These are phyloP conservation scores for Epsilonema sp. DNA, from an alignment of 2,888 invertebrate genomes.

Conservation along the genomic window DNA sequence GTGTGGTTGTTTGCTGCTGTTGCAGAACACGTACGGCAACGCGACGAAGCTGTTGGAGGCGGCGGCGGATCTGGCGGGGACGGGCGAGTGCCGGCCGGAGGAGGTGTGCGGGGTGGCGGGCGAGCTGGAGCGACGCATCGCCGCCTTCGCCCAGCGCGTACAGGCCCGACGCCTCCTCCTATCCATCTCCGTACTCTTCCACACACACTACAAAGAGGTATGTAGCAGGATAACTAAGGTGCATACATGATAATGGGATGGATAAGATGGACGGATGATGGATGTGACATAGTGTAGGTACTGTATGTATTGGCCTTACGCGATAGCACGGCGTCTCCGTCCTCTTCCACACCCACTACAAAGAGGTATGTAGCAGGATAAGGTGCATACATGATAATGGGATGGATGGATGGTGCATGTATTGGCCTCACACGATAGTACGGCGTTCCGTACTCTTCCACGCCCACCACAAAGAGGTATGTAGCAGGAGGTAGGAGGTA, in stretches of 20 bases:
- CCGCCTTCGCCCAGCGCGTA: constrained; percentile 75
- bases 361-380: too few relatives aligned
- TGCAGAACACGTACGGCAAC: constrained; percentile 88
- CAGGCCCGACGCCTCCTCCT: constrained; percentile 68
- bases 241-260: too few relatives aligned
- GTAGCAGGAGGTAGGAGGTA: too few relatives aligned
- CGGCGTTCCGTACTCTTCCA: constrained; percentile 84
- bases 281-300: too few relatives aligned
- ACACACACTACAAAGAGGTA: constrained; percentile 84
- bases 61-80: constrained; percentile 80
- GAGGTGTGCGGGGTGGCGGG: constrained; percentile 84
- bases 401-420: too few relatives aligned
- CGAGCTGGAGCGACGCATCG: constrained; percentile 76
- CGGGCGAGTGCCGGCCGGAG: constrained; percentile 86
- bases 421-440: too few relatives aligned
- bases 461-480: constrained; percentile 82
- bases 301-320: too few relatives aligned
- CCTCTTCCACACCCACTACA: constrained; percentile 80
- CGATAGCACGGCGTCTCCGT: too few relatives aligned
- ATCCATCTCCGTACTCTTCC: constrained; percentile 78
- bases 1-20: too few relatives aligned
- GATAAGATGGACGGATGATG: too few relatives aligned
- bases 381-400: too few relatives aligned
- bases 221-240: too few relatives aligned
- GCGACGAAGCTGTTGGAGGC: constrained; percentile 86